A percentile compares a stretch with the other conserved stretches of the same genome.
Evolutionary conservation across 2,113 vertebrate genomes (phyloP).

Genomic region (Gnathonemus echidnorhynchus): DNA sequence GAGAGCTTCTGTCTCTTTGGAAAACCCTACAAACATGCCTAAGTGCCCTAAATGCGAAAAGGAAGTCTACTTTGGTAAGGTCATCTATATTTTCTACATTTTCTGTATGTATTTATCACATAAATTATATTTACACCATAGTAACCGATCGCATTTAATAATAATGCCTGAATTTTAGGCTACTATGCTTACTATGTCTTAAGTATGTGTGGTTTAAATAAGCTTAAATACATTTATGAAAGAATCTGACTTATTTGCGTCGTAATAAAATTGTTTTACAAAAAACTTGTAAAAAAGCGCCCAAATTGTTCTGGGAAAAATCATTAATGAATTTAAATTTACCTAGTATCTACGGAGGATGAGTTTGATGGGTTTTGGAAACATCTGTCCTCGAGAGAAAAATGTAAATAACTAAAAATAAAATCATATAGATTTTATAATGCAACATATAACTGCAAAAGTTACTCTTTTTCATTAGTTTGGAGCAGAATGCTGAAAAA

Average conservation of each 20-base stretch:
- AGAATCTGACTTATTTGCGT: background rate
- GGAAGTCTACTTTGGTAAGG: slow-evolving; percentile 97
- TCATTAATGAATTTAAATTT: background rate
- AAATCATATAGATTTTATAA: background rate
- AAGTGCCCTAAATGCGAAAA: slow-evolving; percentile 90
- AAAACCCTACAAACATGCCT: slow-evolving; percentile 66
- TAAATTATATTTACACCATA: background rate
- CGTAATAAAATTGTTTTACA: background rate
- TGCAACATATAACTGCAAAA: background rate
- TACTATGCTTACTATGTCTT: background rate
- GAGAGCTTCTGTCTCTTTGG: slow-evolving; percentile 21
- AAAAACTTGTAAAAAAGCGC: background rate
- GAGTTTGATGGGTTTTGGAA: background rate
- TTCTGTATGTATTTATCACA: background rate
- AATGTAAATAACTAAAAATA: background rate
- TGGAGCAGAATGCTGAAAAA: background rate
- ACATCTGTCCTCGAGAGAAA: background rate
- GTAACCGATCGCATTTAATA: background rate
- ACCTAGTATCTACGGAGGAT: background rate
- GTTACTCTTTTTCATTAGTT: background rate
- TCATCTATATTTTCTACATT: background rate
- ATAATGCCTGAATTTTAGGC: background rate
- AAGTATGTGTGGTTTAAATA: background rate
- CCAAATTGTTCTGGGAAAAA: background rate
- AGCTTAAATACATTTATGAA: background rate